Evolutionary conservation across 1,140 invertebrate species (phyloP).

Genomic region (Caerostris darwini): DNA sequence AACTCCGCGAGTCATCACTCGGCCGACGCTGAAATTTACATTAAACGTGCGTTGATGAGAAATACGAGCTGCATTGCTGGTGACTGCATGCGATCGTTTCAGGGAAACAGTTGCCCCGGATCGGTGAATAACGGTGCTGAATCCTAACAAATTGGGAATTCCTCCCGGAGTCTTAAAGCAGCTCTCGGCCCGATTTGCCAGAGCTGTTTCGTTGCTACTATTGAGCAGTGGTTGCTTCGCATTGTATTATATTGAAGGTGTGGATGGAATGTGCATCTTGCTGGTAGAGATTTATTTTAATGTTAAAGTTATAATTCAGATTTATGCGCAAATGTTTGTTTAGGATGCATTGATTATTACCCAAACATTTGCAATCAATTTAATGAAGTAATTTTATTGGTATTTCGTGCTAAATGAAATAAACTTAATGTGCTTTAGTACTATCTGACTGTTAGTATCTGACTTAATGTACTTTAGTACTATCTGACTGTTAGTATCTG

Average conservation of each 20-base stretch:
- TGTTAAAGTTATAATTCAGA: no score
- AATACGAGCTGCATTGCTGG: background rate
- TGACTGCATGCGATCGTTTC: background rate
- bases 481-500: no score
- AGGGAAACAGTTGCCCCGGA: background rate
- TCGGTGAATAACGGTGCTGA: constrained; percentile 31
- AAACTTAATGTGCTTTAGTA: no score
- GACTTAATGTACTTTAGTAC: no score
- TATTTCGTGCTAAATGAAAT: no score
- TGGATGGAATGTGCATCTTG: background rate
- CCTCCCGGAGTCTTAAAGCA: constrained; percentile 27
- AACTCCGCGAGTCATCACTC: background rate
- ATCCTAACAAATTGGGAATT: constrained; percentile 39
- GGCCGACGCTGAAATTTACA: constrained; percentile 46
- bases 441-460: no score
- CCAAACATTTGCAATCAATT: no score
- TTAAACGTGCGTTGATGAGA: constrained; percentile 55
- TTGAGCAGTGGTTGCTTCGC: background rate
- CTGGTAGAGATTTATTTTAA: constrained; percentile 1
- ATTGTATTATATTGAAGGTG: background rate
- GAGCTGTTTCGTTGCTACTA: constrained; percentile 4
- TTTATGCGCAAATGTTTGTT: no score
- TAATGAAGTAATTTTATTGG: no score
- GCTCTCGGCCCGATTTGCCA: background rate
- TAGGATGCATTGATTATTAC: no score